Percentiles rank a stretch among this genome's conserved stretches.
These are phyloP conservation scores for Hirudinaria manillensis DNA, from an alignment of 2,888 invertebrate genomes.

Conservation along the genomic window DNA sequence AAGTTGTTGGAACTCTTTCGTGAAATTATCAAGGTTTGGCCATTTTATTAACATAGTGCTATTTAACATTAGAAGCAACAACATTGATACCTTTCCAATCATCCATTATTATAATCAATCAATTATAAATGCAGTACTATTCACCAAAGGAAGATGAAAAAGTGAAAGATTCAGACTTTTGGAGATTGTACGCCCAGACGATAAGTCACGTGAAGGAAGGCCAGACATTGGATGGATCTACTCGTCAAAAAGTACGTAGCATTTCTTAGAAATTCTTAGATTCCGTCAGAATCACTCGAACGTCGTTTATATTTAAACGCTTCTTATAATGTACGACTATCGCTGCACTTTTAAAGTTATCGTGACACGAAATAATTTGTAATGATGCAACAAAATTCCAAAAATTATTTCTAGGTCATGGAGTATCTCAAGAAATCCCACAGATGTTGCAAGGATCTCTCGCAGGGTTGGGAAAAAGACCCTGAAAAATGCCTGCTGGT, in stretches of 20 bases:
- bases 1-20: conserved; percentile 68
- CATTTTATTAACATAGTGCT: background rate
- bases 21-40: conserved; percentile 60
- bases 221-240: conserved; percentile 33
- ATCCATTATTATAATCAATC: conserved; percentile 30
- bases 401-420: conserved; percentile 42
- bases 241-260: conserved; percentile 36
- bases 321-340: too few species aligned
- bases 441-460: conserved; percentile 63
- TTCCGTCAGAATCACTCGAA: too few species aligned
- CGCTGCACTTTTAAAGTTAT: too few species aligned
- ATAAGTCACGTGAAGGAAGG: conserved; percentile 15
- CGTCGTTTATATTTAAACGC: background rate
- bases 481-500: conserved; percentile 61
- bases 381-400: background rate
- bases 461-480: conserved; percentile 60
- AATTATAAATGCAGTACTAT: background rate
- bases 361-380: background rate
- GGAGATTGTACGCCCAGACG: conserved; percentile 72
- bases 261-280: background rate
- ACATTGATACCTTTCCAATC: too few species aligned
- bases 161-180: conserved; percentile 70
- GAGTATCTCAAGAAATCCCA: conserved; percentile 74
- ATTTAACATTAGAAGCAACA: too few species aligned
- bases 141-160: conserved; percentile 54